Evolutionary conservation across 1,140 invertebrate species (phyloP), one percentile per base, ranked within the genome.

Genomic region (Anoplolepis gracilipes): DNA sequence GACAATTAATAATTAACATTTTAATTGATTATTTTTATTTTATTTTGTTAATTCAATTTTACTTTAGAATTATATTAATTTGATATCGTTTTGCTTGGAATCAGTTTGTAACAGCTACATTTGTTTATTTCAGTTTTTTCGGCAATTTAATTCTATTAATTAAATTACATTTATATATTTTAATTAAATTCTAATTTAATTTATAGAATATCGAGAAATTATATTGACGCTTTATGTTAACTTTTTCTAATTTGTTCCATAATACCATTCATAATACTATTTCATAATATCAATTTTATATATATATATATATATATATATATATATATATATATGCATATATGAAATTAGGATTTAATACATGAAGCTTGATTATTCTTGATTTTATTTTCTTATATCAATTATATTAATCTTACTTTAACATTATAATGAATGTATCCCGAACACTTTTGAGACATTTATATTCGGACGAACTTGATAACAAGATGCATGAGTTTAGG

Each of bases 401-500:
- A 16, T 76, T n/a, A 42, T 11, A n/a, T 76, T 46, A 42, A 61
- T 28, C 10, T 77, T 42, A 2, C n/a, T 42, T 77, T 30, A 46
- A 28, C 11, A 13, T 6, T 62, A 7, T n/a, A 4, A 5, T 62
- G 19, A 28, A 28, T 5, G 13, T 46, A 2, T 42, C 25, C 36
- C 28, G 11, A 49, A 36, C n/a, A 25, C 13, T 13, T 30, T 25
- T 70, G 42, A 49, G 25, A 22, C 33, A 25, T 33, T 57, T n/a
- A 69, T 82, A 67, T 59, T 55, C 59, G 64, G 0, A 73, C 13
- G 55, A 82, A 85, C 42, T 86, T 67, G 39, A 55, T 75, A 70
- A 87, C 53, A 72, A 49, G 22, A 25, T 70, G 84, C 70, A 67
- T 53, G 69, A 70, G 69, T 87, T 88, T 89, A 86, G 82, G 88